Conservation (phyloP, 2,113 vertebrate genomes). For the Macquaria australasica region DNA sequence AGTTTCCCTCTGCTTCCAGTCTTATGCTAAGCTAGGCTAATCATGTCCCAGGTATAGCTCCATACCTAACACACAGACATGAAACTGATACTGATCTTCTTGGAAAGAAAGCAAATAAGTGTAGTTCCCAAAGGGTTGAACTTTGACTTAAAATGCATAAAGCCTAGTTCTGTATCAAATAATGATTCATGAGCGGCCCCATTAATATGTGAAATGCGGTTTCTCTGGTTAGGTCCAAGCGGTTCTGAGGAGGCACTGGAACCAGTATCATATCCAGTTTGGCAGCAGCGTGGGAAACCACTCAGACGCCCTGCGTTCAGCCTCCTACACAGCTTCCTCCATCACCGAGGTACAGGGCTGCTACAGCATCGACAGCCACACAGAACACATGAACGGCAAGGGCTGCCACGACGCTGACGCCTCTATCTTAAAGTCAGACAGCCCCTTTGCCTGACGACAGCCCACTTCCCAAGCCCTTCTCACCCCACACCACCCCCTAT, state of each 20-base stretch:
- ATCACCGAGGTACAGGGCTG: slow-evolving; percentile 92
- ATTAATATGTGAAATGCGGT: slow-evolving; percentile 12
- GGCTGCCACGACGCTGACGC: slow-evolving; percentile 88
- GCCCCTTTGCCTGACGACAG: slow-evolving; percentile 85
- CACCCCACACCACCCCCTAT: background rate
- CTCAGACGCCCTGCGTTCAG: slow-evolving; percentile 90
- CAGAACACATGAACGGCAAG: slow-evolving; percentile 95
- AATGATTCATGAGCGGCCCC: background rate
- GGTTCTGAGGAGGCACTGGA: slow-evolving; percentile 94
- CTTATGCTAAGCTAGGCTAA: background rate
- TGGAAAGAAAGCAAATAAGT: background rate
- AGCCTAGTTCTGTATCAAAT: background rate
- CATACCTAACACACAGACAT: background rate
- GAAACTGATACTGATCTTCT: background rate
- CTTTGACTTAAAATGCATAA: background rate
- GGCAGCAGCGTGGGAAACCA: slow-evolving; percentile 90
- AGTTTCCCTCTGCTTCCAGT: too few relatives aligned
- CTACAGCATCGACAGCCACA: slow-evolving; percentile 90
- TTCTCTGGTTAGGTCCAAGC: slow-evolving; percentile 89
- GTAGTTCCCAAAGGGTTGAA: background rate
- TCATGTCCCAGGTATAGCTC: background rate
- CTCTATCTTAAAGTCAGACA: slow-evolving; percentile 85
- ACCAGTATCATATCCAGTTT: slow-evolving; percentile 95
- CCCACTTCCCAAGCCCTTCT: background rate
- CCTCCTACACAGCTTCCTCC: slow-evolving; percentile 95